These are phyloP conservation scores for Drosophila watanabei DNA, from an alignment of 1,140 invertebrate species.

Conservation along the genomic window DNA sequence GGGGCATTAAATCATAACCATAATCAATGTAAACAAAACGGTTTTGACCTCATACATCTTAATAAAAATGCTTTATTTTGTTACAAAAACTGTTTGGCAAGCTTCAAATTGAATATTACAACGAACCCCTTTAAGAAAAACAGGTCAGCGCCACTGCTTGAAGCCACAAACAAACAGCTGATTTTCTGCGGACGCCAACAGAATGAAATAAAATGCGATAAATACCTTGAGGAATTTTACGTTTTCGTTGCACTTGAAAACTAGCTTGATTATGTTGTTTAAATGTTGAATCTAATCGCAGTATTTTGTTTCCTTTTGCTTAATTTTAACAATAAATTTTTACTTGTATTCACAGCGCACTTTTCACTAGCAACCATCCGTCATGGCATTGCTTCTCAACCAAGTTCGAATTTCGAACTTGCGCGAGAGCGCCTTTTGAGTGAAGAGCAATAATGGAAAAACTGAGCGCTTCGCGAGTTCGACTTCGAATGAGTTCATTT, in stretches of 20 bases:
- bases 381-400: too few relatives aligned
- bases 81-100: too few relatives aligned
- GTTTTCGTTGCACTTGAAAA: neutral
- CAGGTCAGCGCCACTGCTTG: conserved; percentile 1
- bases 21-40: too few relatives aligned
- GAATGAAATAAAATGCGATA: neutral
- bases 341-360: too few relatives aligned
- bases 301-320: neutral
- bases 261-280: too few relatives aligned
- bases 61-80: neutral
- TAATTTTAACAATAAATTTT: neutral
- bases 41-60: neutral
- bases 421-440: too few relatives aligned
- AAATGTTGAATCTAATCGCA: neutral
- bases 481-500: too few relatives aligned
- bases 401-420: too few relatives aligned
- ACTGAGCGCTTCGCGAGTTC: too few relatives aligned
- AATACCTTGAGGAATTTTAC: neutral
- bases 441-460: too few relatives aligned
- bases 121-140: neutral
- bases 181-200: conserved; percentile 7
- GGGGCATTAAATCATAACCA: neutral
- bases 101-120: too few relatives aligned
- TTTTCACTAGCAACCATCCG: too few relatives aligned
- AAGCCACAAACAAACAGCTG: conserved; percentile 45